Base-by-base conservation (phyloP, 2,888 invertebrate genomes). In the Thecocarcelia acutangulata region DNA sequence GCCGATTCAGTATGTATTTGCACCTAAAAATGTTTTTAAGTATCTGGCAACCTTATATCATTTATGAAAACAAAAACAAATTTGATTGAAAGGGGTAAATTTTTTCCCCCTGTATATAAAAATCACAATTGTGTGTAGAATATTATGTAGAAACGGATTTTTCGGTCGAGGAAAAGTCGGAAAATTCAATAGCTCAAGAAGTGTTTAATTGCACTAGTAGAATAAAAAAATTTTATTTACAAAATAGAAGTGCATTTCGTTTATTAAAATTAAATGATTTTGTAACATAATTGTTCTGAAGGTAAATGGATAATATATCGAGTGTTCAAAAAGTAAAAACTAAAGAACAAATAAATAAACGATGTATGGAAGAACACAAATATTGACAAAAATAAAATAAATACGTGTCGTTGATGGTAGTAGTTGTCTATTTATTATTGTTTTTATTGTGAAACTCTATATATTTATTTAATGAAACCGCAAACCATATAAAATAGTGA, bases 181-280 rank as follows among this genome's bases (percentile, higher is more conserved):
- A 80, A 75, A 80, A 80, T 80, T 80, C 56, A 66, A 80, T 76
- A 76, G 46, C 50, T 48, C 42, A 64, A 58, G 28, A 40, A 42
- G 21, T 56, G 9, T 46, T 28, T 13, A 50, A 54, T 74, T 73
- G 52, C 37, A 68, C 52, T 2, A 48, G 15, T 19, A 50, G 33
- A 68, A 61, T 50, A 50, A 21, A 33, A n/a, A 1, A 48, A 72
- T 11, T 50, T 24, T 50, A 3, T 52, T 64, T 70, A 28, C 42
- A 59, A 28, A 6, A 59, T 42, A 40, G 52, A 59, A 66, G 46
- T 74, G 40, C 33, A 46, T 33, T 48, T 54, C 59, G 9, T 40
- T 59, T 72, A 56, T 69, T 52, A 9, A 52, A 70, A 33, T 19
- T 24, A 37, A 58, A 13, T 17, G 11, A 4, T 48, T 48, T 40